phyloP scores from a whole-genome alignment of 2,888 invertebrate genomes.

The Patella caerulea region DNA sequence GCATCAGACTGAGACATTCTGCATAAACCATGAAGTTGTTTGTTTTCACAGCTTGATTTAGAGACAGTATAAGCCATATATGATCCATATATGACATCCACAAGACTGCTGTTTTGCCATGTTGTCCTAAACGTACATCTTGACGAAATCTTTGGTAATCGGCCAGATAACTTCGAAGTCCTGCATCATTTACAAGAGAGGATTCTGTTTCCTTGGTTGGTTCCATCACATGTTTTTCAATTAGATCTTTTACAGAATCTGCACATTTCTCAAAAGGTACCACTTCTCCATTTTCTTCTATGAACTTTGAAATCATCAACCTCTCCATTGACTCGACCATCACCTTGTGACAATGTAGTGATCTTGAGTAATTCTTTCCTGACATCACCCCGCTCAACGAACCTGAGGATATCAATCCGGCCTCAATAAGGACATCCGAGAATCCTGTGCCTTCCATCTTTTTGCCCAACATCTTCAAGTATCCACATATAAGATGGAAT shows the following conservation, averaged over 20 bases:
- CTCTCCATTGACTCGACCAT: constrained; percentile 32
- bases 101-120: constrained; percentile 32
- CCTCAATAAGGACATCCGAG: constrained; percentile 33
- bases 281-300: neutral
- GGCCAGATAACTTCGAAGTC: constrained; percentile 2
- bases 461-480: constrained; percentile 27
- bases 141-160: constrained; percentile 19
- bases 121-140: constrained; percentile 17
- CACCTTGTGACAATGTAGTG: constrained; percentile 34
- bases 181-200: constrained; percentile 16
- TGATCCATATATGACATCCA: constrained; percentile 40
- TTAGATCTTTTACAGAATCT: too few relatives aligned
- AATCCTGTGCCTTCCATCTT: constrained; percentile 36
- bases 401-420: constrained; percentile 29
- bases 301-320: constrained; percentile 29
- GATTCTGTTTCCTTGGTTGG: neutral
- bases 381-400: constrained; percentile 29
- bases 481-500: constrained; percentile 26
- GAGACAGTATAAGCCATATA: constrained; percentile 32
- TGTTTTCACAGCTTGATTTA: constrained; percentile 32
- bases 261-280: neutral
- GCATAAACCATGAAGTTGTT: constrained; percentile 31
- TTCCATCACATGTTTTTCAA: neutral
- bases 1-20: constrained; percentile 26
- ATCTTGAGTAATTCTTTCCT: constrained; percentile 30